Evolutionary conservation across 2,113 vertebrate genomes (phyloP), one percentile per base, ranked within the genome.

Genomic region (Silurus asotus): DNA sequence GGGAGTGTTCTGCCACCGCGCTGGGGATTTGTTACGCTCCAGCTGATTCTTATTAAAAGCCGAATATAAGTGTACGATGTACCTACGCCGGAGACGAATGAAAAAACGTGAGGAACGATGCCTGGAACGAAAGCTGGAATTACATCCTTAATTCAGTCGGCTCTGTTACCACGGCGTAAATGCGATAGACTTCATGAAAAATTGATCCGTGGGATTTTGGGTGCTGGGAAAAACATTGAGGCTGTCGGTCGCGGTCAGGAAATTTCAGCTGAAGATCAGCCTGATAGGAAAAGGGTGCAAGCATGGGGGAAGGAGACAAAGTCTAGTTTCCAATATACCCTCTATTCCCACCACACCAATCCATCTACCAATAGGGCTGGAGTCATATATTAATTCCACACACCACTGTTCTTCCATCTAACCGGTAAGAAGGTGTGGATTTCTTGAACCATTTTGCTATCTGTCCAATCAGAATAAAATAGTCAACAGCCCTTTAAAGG

Each of bases 121-220:
- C 28, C 56, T 7, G 55, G 55, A 6, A 11, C 76, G 6, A 25
- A 5, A 28, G 61, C 70, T 83, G 69, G 17, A 87, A 25, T 65
- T 55, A 45, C 37, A 48, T 23, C 23, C 55, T 65, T 82, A 65
- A 83, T 77, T 76, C 10, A 56, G 70, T 48, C 19, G 58, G 79
- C 49, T 51, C 58, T 55, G 55, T 82, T 55, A 76, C 85, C 85
- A 15, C 49, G 8, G 59, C 69, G 48, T 82, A 86, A 81, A 45
- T n/a, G 67, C 20, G 11, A 56, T 67, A 56, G 76, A 69, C 23
- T 17, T 64, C 28, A 80, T 65, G 58, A 74, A 82, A 86, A 82
- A 76, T 82, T 53, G 11, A 76, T 82, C 79, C 19, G 65, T 13
- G 11, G n/a, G 45, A 72, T 49, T 20, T 51, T 14, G 58, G 58